Evolutionary conservation across 2,888 invertebrate species (phyloP).

Genomic region (Dendrolimus pini): DNA sequence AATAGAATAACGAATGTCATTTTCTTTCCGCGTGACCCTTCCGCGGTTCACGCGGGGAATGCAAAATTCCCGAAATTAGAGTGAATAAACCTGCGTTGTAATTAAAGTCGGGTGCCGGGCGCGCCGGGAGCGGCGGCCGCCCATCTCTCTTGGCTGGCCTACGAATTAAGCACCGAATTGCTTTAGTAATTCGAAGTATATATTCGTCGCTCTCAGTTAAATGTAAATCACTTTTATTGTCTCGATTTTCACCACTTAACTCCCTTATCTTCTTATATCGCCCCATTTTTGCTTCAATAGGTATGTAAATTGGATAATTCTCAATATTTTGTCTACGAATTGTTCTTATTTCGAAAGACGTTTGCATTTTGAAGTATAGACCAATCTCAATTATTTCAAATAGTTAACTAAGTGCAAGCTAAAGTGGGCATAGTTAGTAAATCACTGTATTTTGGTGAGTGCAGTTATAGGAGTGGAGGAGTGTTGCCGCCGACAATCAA

Average conservation of each 20-base stretch:
- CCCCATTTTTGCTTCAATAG: slow-evolving; percentile 22
- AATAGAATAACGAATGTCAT: slow-evolving; percentile 76
- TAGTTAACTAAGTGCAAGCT: no score
- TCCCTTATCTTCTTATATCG: slow-evolving; percentile 47
- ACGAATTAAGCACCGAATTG: slow-evolving; percentile 74
- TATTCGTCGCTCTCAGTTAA: slow-evolving; percentile 67
- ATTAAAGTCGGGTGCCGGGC: slow-evolving; percentile 65
- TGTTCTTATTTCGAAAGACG: no score
- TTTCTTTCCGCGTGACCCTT: slow-evolving; percentile 74
- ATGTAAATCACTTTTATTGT: slow-evolving; percentile 73
- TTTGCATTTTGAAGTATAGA: no score
- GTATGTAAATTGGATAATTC: not conserved
- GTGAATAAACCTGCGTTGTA: slow-evolving; percentile 72
- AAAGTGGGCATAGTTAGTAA: not conserved
- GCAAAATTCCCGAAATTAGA: slow-evolving; percentile 74
- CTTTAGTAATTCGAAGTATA: slow-evolving; percentile 73
- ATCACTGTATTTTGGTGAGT: slow-evolving; percentile 12
- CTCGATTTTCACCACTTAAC: slow-evolving; percentile 59
- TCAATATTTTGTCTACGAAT: not conserved
- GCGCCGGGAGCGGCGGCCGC: slow-evolving; percentile 45
- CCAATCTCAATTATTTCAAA: no score
- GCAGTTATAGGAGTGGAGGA: slow-evolving; percentile 18
- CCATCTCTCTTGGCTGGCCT: slow-evolving; percentile 73
- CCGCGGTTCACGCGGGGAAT: slow-evolving; percentile 72
- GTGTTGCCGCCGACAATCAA: slow-evolving; percentile 47